These are phyloP conservation scores for Idaea biselata DNA, from an alignment of 2,888 invertebrate genomes.

Conservation along the genomic window DNA sequence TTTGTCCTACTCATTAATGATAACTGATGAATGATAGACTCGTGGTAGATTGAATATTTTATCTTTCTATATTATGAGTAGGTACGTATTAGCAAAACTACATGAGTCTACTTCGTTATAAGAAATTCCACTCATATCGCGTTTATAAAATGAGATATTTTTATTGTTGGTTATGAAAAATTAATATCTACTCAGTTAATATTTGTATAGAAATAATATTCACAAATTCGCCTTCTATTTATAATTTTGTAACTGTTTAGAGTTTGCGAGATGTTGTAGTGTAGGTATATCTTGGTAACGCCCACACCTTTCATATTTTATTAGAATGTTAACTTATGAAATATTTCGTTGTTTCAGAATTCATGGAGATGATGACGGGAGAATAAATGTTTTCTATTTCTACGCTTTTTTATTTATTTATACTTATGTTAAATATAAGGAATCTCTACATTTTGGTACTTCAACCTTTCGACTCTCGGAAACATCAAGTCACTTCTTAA, in stretches of 20 bases:
- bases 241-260: neutral
- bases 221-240: neutral
- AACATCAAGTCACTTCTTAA: slow-evolving; percentile 55
- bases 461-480: slow-evolving; percentile 66
- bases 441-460: slow-evolving; percentile 63
- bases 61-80: too few species aligned
- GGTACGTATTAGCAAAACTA: too few species aligned
- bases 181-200: neutral
- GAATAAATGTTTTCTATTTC: slow-evolving; percentile 82
- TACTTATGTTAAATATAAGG: slow-evolving; percentile 66
- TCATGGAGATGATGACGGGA: slow-evolving; percentile 98
- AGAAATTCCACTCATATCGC: neutral
- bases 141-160: neutral
- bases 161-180: neutral
- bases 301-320: slow-evolving; percentile 11
- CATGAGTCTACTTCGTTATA: neutral
- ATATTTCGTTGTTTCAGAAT: slow-evolving; percentile 85
- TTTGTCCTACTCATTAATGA: too few species aligned
- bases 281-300: neutral
- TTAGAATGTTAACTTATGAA: slow-evolving; percentile 14
- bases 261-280: neutral
- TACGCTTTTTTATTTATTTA: slow-evolving; percentile 61
- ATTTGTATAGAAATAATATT: neutral
- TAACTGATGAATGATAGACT: too few species aligned
- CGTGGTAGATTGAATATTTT: too few species aligned